Conservation (phyloP, 2,888 invertebrate species). For the Sericinus montela region DNA sequence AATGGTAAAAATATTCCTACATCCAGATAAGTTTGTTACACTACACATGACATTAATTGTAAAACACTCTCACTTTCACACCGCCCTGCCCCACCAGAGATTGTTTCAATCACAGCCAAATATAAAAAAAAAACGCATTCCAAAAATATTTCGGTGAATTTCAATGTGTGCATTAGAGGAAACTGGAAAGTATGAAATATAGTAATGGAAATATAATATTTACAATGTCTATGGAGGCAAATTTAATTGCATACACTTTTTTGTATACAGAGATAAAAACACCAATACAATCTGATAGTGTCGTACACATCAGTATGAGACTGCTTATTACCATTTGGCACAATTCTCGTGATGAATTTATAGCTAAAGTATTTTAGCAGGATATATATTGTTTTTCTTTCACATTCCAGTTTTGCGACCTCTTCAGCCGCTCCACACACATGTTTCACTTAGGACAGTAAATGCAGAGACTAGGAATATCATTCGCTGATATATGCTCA, state of each 20-base stretch:
- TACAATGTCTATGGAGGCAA: neutral
- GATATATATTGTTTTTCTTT: neutral
- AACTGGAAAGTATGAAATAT: constrained; percentile 13
- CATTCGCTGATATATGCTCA: neutral
- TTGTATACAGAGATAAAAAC: constrained; percentile 2
- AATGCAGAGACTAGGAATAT: constrained; percentile 48
- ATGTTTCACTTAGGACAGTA: constrained; percentile 26
- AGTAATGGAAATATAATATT: neutral
- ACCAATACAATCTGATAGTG: neutral
- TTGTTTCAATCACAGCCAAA: constrained; percentile 61
- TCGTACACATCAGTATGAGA: neutral
- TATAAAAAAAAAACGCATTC: constrained; percentile 44
- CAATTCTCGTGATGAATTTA: neutral
- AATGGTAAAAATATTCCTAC: too few species aligned
- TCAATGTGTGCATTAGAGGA: constrained; percentile 5
- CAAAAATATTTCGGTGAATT: constrained; percentile 18
- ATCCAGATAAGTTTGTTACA: too few species aligned
- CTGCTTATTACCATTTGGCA: neutral
- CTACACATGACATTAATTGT: too few species aligned
- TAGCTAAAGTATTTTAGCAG: too few species aligned
- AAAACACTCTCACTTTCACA: too few species aligned
- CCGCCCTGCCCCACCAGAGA: neutral
- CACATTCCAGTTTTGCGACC: neutral
- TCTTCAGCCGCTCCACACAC: constrained; percentile 12
- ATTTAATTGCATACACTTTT: constrained; percentile 2